These are phyloP conservation scores for Nansenia antarctica DNA, from an alignment of 2,113 vertebrate genomes.

Conservation along the genomic window DNA sequence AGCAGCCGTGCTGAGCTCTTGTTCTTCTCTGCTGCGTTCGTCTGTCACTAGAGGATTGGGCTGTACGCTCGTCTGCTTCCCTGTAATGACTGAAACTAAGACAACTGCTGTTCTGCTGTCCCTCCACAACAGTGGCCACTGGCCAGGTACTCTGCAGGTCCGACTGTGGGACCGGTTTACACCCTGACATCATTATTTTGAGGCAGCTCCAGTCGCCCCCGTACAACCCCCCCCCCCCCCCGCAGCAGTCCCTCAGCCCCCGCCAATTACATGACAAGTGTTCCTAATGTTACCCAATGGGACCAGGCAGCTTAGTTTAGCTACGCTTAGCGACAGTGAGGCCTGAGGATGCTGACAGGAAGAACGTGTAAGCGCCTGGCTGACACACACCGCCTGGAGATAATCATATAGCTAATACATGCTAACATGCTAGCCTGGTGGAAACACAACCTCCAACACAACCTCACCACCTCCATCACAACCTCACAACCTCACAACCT, in stretches of 20 bases:
- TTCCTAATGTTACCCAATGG: constrained; percentile 27
- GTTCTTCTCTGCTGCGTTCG: neutral
- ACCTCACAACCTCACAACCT: too few relatives aligned
- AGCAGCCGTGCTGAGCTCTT: neutral
- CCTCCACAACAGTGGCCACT: neutral
- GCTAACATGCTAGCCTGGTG: neutral
- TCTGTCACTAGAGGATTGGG: neutral
- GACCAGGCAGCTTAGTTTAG: constrained; percentile 26
- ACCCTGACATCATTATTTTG: constrained; percentile 19
- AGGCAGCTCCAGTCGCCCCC: too few relatives aligned
- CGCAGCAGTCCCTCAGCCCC: too few relatives aligned
- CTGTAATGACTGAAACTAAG: neutral
- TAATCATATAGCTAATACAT: constrained; percentile 19
- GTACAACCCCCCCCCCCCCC: too few relatives aligned
- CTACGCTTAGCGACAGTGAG: constrained; percentile 39
- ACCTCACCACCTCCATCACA: too few relatives aligned
- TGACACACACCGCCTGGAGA: constrained; percentile 22
- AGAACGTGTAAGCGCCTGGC: constrained; percentile 47
- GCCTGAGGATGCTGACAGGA: constrained; percentile 37
- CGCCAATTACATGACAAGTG: too few relatives aligned
- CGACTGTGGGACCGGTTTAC: constrained; percentile 5
- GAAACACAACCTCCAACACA: too few relatives aligned
- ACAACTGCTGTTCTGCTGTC: neutral
- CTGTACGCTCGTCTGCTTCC: neutral
- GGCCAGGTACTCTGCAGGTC: neutral